Evolutionary conservation across 2,113 vertebrate species (phyloP).

Genomic region (Bubo blakistoni): DNA sequence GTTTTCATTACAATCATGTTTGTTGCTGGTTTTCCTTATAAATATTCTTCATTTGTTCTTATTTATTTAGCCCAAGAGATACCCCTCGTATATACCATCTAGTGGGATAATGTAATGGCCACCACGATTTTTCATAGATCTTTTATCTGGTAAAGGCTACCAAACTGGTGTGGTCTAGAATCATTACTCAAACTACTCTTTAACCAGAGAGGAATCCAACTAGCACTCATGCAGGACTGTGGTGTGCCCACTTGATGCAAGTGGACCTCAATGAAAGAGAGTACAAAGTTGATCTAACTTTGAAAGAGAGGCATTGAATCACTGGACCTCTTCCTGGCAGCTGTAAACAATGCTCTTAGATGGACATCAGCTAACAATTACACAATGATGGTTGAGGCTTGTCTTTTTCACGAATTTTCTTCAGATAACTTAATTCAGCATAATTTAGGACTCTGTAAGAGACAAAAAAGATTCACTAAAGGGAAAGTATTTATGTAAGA

Average conservation of each 20-base stretch:
- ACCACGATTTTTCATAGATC: background rate
- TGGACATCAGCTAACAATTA: background rate
- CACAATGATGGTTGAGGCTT: accelerated
- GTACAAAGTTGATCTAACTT: background rate
- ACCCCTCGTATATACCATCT: background rate
- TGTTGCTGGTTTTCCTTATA: background rate
- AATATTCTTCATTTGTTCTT: background rate
- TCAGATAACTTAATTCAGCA: background rate
- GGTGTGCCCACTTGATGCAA: background rate
- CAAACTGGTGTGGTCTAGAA: background rate
- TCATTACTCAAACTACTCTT: background rate
- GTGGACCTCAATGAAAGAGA: background rate
- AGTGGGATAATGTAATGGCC: background rate
- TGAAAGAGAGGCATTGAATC: background rate
- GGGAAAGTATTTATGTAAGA: background rate
- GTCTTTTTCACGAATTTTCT: background rate
- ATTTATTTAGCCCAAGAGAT: background rate
- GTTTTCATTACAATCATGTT: background rate
- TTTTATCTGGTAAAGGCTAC: background rate
- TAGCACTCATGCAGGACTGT: background rate
- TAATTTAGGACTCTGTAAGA: background rate
- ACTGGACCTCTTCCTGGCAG: background rate
- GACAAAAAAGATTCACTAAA: background rate
- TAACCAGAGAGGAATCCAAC: background rate
- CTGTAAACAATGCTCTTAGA: background rate